Conservation (phyloP, 1,140 invertebrate species). For the Drosophila teissieri region DNA sequence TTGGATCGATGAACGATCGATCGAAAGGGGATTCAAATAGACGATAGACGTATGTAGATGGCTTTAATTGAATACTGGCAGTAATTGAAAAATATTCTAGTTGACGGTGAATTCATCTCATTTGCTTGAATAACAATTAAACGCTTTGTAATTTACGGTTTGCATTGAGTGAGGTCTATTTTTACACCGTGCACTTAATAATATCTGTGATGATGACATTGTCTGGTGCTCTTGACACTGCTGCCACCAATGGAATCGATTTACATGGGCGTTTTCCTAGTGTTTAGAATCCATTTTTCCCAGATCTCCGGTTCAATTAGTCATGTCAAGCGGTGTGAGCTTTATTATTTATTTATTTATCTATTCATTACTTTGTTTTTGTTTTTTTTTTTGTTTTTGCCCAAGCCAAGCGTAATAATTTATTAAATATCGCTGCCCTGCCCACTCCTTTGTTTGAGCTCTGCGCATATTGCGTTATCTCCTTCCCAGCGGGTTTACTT, state of each 20-base stretch:
- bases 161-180: constrained; percentile 35
- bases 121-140: constrained; percentile 48
- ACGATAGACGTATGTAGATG: constrained; percentile 18
- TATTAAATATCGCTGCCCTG: constrained; percentile 24
- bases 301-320: constrained; percentile 43
- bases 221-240: constrained; percentile 37
- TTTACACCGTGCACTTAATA: constrained; percentile 28
- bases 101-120: constrained; percentile 1
- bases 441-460: constrained; percentile 47
- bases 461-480: constrained; percentile 39
- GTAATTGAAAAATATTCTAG: constrained; percentile 41
- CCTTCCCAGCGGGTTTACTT: constrained; percentile 22
- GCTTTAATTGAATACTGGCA: constrained; percentile 25
- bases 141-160: constrained; percentile 39
- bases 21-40: constrained; percentile 5
- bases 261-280: constrained; percentile 23
- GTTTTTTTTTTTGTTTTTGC: constrained; percentile 15
- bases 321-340: constrained; percentile 44
- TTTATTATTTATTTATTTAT: constrained; percentile 6
- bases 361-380: neutral
- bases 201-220: constrained; percentile 36
- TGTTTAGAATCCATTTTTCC: constrained; percentile 12
- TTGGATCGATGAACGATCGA: constrained; percentile 30
- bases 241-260: constrained; percentile 9
- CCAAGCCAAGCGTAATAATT: constrained; percentile 34